Evolutionary conservation across 2,797 vertebrate species (phyloP).

Genomic region (Myotis findleyi): DNA sequence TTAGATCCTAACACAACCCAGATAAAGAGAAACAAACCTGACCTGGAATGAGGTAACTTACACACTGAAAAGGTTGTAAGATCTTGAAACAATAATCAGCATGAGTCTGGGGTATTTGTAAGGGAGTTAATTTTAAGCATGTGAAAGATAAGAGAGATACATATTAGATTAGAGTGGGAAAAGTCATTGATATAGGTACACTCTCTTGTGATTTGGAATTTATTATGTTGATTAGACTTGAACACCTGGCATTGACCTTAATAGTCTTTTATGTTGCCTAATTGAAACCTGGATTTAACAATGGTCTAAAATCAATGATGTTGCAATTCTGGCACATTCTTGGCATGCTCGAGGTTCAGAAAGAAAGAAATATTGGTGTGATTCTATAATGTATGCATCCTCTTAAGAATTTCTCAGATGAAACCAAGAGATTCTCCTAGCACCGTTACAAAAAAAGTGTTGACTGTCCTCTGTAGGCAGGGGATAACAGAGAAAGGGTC

Average conservation of each 20-base stretch:
- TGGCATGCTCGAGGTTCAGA: neutral
- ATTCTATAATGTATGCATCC: neutral
- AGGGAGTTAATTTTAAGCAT: neutral
- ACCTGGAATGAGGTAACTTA: neutral
- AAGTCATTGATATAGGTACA: neutral
- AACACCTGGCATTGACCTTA: neutral
- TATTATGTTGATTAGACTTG: neutral
- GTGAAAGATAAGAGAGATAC: neutral
- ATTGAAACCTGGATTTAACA: neutral
- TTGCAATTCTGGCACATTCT: neutral
- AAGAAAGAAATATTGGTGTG: neutral
- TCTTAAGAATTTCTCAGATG: neutral
- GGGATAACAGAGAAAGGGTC: neutral
- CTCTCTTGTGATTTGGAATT: neutral
- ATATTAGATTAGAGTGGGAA: neutral
- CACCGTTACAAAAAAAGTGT: neutral
- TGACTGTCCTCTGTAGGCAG: neutral
- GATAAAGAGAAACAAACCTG: neutral
- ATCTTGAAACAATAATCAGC: slow-evolving; percentile 2
- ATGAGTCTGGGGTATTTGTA: neutral
- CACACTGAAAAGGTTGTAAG: neutral
- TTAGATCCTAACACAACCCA: neutral
- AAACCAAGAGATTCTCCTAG: neutral
- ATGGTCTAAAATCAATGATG: neutral
- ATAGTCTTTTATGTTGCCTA: neutral